Evolutionary conservation across 2,888 invertebrate genomes (phyloP).

Genomic region (Norana najaformis): DNA sequence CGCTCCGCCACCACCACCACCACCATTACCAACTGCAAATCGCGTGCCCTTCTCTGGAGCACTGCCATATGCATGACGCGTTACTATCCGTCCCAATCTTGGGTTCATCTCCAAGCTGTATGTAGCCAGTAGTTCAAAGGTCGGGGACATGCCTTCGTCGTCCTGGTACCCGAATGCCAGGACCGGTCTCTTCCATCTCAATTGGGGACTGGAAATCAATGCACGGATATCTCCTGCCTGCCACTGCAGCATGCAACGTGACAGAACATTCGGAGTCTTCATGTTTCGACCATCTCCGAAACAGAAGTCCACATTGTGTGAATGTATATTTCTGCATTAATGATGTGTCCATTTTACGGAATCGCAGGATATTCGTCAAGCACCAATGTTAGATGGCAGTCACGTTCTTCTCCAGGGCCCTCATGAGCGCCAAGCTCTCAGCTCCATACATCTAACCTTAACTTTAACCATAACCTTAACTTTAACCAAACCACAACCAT

Average conservation of each 20-base stretch:
- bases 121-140: not conserved
- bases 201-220: not conserved
- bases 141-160: not conserved
- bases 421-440: not conserved
- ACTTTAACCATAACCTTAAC: too few relatives aligned
- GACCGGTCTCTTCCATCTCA: not conserved
- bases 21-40: too few relatives aligned
- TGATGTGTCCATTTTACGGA: not conserved
- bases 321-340: not conserved
- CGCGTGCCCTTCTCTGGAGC: not conserved
- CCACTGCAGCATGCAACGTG: not conserved
- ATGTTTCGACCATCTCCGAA: not conserved
- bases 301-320: not conserved
- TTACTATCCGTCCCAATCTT: not conserved
- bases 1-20: too few relatives aligned
- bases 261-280: not conserved
- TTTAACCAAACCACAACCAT: too few relatives aligned
- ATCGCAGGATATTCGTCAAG: not conserved
- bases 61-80: not conserved
- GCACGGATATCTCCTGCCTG: not conserved
- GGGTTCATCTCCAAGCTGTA: not conserved
- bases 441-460: too few relatives aligned
- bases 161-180: not conserved
- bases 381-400: not conserved
- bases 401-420: not conserved